Base-by-base conservation (phyloP, 2,888 invertebrate genomes). In the Tetropium fuscum region DNA sequence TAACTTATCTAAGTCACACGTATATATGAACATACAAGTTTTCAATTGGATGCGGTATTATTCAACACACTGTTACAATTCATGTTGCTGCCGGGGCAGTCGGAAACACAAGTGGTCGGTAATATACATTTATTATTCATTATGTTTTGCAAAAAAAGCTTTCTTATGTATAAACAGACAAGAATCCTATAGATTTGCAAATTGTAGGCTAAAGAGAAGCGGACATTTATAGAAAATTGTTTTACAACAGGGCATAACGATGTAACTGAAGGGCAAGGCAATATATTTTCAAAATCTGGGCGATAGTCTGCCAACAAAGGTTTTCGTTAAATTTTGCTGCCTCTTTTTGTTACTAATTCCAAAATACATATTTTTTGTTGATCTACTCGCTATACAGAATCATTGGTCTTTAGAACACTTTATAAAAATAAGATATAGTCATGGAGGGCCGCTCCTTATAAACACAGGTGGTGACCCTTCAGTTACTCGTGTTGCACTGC, bases 71-170 rank as follows among this genome's bases (percentile, higher is more conserved):
- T 78, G 78, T 77, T 78, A 80, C 78, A 79, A 80, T 81, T 79
- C 78, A 79, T 81, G 80, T 82, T 82, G 81, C 82, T 80, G 80
- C 79, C 75, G 76, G 63, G 65, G 70, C 71, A 71, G 66, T 72
- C 68, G 71, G 71, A 66, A 71, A 76, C 74, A 73, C 72, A 75
- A 74, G 73, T 72, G 70, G 72, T 51, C 18, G 64, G 70, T 73
- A 72, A 72, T 74, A 69, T 69, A 75, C 75, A 76, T 70, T 67
- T 62, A 72, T 69, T 57, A 63, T 66, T 64, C 68, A 63, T 58
- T 59, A 67, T 70, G 69, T 69, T 71, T 73, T 73, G 74, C 74
- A 68, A 74, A 72, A 70, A 75, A 76, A 74, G 72, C 71, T 63
- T 69, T 71, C 72, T 70, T 71, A 69, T 70, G 68, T 70, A 64